Percentiles rank a stretch among this genome's conserved stretches.
Evolutionary conservation across 2,888 invertebrate genomes (phyloP).

Genomic region (Hyposoter didymator): DNA sequence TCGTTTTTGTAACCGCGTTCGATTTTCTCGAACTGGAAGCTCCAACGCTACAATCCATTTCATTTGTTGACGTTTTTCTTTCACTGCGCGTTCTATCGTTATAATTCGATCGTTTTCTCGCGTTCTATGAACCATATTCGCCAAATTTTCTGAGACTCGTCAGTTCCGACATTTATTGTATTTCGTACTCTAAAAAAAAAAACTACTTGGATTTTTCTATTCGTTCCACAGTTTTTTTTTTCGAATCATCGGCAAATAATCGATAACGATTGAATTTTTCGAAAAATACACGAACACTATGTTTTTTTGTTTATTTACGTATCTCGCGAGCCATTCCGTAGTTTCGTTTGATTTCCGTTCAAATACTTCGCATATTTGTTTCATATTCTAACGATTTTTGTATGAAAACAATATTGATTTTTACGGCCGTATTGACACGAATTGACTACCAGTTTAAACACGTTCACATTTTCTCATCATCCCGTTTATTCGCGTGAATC

Average conservation of each 20-base stretch:
- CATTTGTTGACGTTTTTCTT: background rate
- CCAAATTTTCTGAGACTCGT: background rate
- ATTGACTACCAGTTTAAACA: background rate
- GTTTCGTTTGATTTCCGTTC: background rate
- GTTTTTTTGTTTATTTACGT: background rate
- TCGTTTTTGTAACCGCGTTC: background rate
- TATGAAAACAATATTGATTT: background rate
- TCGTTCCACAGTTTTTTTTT: background rate
- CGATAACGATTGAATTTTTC: background rate
- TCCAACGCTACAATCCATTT: no score
- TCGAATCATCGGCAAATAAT: background rate
- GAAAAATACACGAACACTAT: background rate
- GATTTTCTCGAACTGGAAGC: background rate
- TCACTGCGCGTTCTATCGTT: background rate
- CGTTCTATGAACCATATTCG: conserved; percentile 1
- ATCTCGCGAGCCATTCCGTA: background rate
- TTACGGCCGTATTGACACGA: background rate
- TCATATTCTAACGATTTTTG: background rate
- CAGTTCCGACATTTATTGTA: background rate
- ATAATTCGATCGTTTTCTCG: background rate
- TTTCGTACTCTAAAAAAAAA: background rate
- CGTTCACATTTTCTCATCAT: background rate
- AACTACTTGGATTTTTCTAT: background rate
- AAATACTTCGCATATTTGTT: background rate
- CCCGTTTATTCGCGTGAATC: no score